phyloP scores from a whole-genome alignment of 2,888 invertebrate genomes.

The Tiliacea citrago region DNA sequence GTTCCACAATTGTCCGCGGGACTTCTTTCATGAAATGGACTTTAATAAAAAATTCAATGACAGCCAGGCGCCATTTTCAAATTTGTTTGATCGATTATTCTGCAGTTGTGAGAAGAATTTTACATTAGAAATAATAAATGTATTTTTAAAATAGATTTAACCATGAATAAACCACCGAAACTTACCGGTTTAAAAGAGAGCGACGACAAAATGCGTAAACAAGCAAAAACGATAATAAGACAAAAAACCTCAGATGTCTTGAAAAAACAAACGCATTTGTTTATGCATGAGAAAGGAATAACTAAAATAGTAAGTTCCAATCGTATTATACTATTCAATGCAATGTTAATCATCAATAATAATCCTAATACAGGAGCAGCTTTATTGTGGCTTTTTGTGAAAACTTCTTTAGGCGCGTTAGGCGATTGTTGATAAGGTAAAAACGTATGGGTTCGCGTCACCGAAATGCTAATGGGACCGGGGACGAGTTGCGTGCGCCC shows the following conservation, averaged over 20 bases:
- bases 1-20: no score
- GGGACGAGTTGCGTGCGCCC: no score
- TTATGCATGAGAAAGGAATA: conserved; percentile 91
- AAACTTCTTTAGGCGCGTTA: no score
- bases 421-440: no score
- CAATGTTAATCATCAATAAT: neutral
- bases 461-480: no score
- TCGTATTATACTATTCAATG: neutral
- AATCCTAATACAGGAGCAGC: neutral
- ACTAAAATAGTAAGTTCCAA: conserved; percentile 89
- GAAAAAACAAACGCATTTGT: conserved; percentile 86
- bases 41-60: conserved; percentile 1
- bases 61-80: conserved; percentile 75
- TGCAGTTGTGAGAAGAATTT: conserved; percentile 31
- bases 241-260: conserved; percentile 74
- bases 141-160: conserved; percentile 41
- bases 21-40: no score
- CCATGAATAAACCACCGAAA: conserved; percentile 53
- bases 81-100: conserved; percentile 75
- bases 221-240: conserved; percentile 81
- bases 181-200: conserved; percentile 72
- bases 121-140: conserved; percentile 50
- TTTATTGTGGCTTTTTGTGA: neutral
- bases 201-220: conserved; percentile 79
- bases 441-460: no score